A percentile compares a stretch with the other conserved stretches of the same genome.
Evolutionary conservation across 2,888 invertebrate genomes (phyloP).

Genomic region (Apeira syringaria): DNA sequence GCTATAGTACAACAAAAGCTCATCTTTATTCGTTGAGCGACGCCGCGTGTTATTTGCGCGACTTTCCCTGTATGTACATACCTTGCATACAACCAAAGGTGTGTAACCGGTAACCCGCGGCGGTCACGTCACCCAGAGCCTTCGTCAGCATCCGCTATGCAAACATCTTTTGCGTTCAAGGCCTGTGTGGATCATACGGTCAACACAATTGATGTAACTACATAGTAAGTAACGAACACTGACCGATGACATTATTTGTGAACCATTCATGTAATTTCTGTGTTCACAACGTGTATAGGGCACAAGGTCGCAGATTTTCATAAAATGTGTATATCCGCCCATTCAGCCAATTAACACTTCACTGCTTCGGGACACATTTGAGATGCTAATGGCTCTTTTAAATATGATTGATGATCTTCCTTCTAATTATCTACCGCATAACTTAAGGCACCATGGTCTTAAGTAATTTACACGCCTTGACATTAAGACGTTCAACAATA

Average conservation of each 20-base stretch:
- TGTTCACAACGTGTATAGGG: conserved; percentile 31
- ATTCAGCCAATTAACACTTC: conserved; percentile 26
- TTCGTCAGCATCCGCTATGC: conserved; percentile 54
- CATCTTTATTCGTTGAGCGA: conserved; percentile 75
- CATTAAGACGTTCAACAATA: background rate
- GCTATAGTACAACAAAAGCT: conserved; percentile 63
- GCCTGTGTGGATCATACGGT: conserved; percentile 41
- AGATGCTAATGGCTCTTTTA: conserved; percentile 4
- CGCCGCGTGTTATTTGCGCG: conserved; percentile 53
- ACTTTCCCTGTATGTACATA: conserved; percentile 64
- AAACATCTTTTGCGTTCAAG: conserved; percentile 48
- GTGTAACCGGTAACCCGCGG: conserved; percentile 49
- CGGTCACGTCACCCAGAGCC: conserved; percentile 42
- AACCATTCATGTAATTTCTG: conserved; percentile 30
- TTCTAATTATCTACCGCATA: background rate
- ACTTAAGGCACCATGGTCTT: conserved; percentile 1
- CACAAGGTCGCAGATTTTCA: conserved; percentile 32
- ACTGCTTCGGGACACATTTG: conserved; percentile 12
- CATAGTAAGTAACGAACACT: conserved; percentile 31
- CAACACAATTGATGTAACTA: conserved; percentile 44
- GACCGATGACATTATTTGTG: conserved; percentile 28
- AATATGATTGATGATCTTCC: conserved; percentile 24
- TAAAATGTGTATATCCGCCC: conserved; percentile 33
- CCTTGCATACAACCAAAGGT: conserved; percentile 20
- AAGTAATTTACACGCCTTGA: background rate